A percentile compares a stretch with the other conserved stretches of the same genome.
phyloP scores from a whole-genome alignment of 2,797 vertebrate species.

The Lithobates pipiens region DNA sequence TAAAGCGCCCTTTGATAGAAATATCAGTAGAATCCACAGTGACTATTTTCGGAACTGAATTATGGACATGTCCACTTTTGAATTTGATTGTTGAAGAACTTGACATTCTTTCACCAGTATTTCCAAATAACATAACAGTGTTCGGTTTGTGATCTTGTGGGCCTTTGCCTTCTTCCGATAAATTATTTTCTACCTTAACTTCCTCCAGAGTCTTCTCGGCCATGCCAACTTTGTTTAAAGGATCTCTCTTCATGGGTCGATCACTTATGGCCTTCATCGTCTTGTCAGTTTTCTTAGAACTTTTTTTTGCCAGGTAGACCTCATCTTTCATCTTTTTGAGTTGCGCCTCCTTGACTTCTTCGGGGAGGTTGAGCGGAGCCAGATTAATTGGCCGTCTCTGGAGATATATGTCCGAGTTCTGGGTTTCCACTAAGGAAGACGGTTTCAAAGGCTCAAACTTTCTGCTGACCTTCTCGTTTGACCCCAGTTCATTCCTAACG shows the following conservation, averaged over 20 bases:
- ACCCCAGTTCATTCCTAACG: slow-evolving; percentile 55
- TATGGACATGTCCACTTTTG: background rate
- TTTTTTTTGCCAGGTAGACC: slow-evolving; percentile 65
- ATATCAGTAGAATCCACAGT: background rate
- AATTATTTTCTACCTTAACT: slow-evolving; percentile 44
- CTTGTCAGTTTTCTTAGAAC: slow-evolving; percentile 43
- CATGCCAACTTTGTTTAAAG: slow-evolving; percentile 61
- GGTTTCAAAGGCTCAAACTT: slow-evolving; percentile 62
- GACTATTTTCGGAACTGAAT: background rate
- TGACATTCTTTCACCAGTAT: background rate
- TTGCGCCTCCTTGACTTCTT: slow-evolving; percentile 78
- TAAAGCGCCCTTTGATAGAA: slow-evolving; percentile 9
- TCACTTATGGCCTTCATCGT: slow-evolving; percentile 63
- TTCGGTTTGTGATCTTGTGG: background rate
- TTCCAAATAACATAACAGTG: background rate
- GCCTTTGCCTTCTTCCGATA: background rate
- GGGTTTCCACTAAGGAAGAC: slow-evolving; percentile 51
- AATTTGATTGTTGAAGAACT: background rate
- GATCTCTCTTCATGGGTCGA: slow-evolving; percentile 62
- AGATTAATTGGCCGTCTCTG: slow-evolving; percentile 77
- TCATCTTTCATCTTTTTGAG: slow-evolving; percentile 75
- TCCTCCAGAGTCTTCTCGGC: slow-evolving; percentile 61
- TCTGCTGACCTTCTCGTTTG: slow-evolving; percentile 55
- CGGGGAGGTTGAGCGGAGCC: slow-evolving; percentile 78
- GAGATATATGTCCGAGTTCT: slow-evolving; percentile 63